These are phyloP conservation scores for Monomorium pharaonis DNA, from an alignment of 1,140 invertebrate genomes.

Conservation along the genomic window DNA sequence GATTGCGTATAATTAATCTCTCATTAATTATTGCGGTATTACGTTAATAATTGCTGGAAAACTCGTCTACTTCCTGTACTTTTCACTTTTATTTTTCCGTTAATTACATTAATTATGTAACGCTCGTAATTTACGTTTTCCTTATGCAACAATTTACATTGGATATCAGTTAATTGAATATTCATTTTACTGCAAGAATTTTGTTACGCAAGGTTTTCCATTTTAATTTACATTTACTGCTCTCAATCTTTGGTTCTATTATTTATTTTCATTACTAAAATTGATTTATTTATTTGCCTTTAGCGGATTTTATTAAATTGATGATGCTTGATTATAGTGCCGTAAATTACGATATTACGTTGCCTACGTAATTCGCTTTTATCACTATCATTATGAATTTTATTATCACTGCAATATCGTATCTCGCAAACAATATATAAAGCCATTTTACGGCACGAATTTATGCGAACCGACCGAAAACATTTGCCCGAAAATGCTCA, in stretches of 20 bases:
- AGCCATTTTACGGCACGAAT: neutral
- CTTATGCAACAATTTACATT: neutral
- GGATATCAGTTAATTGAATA: neutral
- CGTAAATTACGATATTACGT: neutral
- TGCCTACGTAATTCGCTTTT: neutral
- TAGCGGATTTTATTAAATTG: neutral
- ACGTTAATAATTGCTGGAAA: neutral
- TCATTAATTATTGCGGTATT: neutral
- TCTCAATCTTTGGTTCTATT: neutral
- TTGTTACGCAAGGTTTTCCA: neutral
- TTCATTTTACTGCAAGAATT: neutral
- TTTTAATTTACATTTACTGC: neutral
- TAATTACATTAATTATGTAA: conserved; percentile 5
- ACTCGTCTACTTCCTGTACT: neutral
- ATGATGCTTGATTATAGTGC: neutral
- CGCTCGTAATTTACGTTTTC: neutral
- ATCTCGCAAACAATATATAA: neutral
- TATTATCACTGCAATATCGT: neutral
- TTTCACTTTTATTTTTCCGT: neutral
- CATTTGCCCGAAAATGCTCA: neutral
- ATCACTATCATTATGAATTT: neutral
- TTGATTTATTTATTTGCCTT: neutral
- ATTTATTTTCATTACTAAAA: neutral
- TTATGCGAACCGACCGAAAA: neutral
- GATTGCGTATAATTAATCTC: neutral